Base-by-base conservation (phyloP, 1,140 invertebrate genomes). In the Drosophila repletoides region DNA sequence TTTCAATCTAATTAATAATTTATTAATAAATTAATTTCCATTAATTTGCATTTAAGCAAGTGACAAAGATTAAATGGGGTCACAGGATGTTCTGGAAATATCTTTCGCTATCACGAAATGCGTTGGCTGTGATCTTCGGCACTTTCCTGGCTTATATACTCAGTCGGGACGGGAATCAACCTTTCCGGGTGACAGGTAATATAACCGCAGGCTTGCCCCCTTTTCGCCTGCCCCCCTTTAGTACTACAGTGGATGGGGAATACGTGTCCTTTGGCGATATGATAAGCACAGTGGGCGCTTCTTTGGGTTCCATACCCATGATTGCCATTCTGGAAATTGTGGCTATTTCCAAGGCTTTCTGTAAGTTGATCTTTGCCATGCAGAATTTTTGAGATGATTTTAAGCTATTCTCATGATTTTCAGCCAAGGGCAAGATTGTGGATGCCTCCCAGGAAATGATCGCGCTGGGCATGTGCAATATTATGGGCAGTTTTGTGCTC, bases 381-480 rank as follows among this genome's bases (percentile, higher is more conserved):
- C 0, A 21, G 58, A 69, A 41, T 21, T 14, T 40, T 28, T 14
- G 2, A 65, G 45, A 46, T 31, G 15, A 38, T 3, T 7, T 31
- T 10, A 17, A 2, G 31, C n/a, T 40, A 0, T n/a, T 1, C 43
- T 91, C 91, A 33, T 84, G n/a, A n/a, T n/a, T n/a, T n/a, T n/a
- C n/a, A 96, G 95, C 95, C 0, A 95, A 95, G 89, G 95, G 95
- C 2, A 95, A 93, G 91, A 93, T 93, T 1, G 88, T 97, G 19
- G 95, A 97, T 88, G 94, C 95, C 5, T 95, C 94, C 65, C 96
- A 97, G 91, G 96, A 97, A 90, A 94, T 97, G 92, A 92, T 97
- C 29, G 95, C 96, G 0, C 80, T 97, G 29, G 96, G 96, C 12
- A 81, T 95, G 6, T 95, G 94, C 80, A 99, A 98, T 90, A 91